Percentiles rank a stretch among this genome's conserved stretches.
Conservation (phyloP, 1,140 invertebrate genomes). For the Drosophila ambigua region DNA sequence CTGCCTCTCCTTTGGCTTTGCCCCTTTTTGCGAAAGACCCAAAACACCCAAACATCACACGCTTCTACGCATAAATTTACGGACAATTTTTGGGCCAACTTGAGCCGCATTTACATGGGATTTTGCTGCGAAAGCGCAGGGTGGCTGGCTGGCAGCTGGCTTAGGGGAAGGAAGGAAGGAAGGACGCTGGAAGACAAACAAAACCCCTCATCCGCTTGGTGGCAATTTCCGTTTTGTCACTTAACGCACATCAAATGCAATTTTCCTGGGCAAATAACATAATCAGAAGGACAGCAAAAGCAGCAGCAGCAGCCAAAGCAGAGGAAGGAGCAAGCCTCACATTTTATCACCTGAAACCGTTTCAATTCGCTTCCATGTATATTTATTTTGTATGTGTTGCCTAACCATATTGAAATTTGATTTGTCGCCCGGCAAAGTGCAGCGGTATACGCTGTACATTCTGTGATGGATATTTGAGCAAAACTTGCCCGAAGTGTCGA, state of each 20-base stretch:
- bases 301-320: too few species aligned
- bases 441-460: conserved; percentile 52
- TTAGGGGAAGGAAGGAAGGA: conserved; percentile 13
- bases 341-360: conserved; percentile 52
- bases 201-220: conserved; percentile 60
- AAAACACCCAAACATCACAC: conserved; percentile 59
- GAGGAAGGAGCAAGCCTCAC: too few species aligned
- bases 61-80: conserved; percentile 76
- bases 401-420: conserved; percentile 77
- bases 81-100: conserved; percentile 58
- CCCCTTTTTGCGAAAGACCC: conserved; percentile 3
- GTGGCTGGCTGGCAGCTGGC: conserved; percentile 9
- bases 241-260: conserved; percentile 75
- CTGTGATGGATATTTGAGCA: conserved; percentile 67
- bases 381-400: conserved; percentile 18
- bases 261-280: conserved; percentile 78
- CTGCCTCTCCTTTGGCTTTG: background rate
- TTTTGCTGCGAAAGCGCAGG: conserved; percentile 32
- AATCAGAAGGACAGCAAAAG: conserved; percentile 42
- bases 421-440: conserved; percentile 65
- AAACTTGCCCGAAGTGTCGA: conserved; percentile 68
- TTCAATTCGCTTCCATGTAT: conserved; percentile 53
- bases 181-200: conserved; percentile 56
- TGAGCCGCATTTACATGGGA: conserved; percentile 77
- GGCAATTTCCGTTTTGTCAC: conserved; percentile 72